A percentile compares a stretch with the other conserved stretches of the same genome.
Conservation (phyloP, 2,797 vertebrate species). For the Neoniphon sammara region DNA sequence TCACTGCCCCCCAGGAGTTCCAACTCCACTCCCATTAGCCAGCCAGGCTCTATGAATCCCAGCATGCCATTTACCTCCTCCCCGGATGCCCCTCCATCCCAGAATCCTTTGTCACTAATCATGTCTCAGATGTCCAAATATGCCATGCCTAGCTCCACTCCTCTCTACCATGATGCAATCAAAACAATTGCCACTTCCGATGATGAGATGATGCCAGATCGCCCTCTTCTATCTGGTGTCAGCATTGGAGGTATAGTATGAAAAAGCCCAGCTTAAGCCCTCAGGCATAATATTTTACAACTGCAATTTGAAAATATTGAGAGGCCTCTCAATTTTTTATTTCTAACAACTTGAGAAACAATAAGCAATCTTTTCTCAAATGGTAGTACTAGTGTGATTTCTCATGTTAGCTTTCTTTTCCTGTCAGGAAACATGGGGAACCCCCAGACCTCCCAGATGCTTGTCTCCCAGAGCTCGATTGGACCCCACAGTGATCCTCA, state of each 20-base stretch:
- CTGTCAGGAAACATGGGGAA: slow-evolving; percentile 86
- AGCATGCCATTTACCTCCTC: slow-evolving; percentile 92
- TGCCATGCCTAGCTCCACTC: slow-evolving; percentile 97
- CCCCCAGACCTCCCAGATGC: slow-evolving; percentile 82
- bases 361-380: neutral
- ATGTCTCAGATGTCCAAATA: slow-evolving; percentile 99
- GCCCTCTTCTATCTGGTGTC: slow-evolving; percentile 90
- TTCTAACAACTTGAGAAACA: neutral
- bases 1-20: slow-evolving; percentile 87
- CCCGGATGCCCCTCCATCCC: slow-evolving; percentile 88
- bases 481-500: slow-evolving; percentile 86
- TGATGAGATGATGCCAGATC: slow-evolving; percentile 93
- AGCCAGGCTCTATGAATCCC: slow-evolving; percentile 88
- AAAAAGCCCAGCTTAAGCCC: neutral
- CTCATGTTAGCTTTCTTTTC: slow-evolving; percentile 4
- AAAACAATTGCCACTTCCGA: slow-evolving; percentile 99
- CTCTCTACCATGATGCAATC: slow-evolving; percentile 98
- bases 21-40: slow-evolving; percentile 88
- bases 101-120: slow-evolving; percentile 97
- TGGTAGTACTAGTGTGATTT: neutral
- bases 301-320: neutral
- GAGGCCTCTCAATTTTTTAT: neutral
- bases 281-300: neutral
- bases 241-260: slow-evolving; percentile 87
- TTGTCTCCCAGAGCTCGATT: slow-evolving; percentile 80